Evolutionary conservation across 2,797 vertebrate species (phyloP).

Genomic region (Brachymystax lenok): DNA sequence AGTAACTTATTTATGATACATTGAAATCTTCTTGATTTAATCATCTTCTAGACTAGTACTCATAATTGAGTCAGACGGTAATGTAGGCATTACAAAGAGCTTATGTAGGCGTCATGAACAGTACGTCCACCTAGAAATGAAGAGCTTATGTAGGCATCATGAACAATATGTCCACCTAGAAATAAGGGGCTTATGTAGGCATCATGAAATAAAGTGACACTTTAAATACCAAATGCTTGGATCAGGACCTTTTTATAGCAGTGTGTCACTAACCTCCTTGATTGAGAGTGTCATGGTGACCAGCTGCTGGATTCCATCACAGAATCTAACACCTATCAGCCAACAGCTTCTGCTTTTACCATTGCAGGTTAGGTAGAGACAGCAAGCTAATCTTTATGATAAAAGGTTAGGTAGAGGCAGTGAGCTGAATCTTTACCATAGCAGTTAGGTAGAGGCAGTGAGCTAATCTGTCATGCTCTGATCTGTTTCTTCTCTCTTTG

Average conservation of each 20-base stretch:
- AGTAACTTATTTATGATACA: neutral
- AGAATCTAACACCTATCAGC: constrained; percentile 67
- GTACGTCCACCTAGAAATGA: no score
- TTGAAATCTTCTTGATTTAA: neutral
- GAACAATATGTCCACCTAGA: no score
- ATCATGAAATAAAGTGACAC: neutral
- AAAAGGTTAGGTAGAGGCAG: no score
- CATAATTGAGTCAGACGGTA: no score
- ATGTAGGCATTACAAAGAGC: neutral
- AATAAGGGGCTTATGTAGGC: no score
- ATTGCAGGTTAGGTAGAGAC: neutral
- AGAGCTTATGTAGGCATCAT: no score
- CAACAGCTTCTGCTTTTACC: constrained; percentile 71
- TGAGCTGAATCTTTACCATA: no score
- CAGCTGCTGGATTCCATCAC: constrained; percentile 72
- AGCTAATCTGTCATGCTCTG: no score
- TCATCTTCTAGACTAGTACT: neutral
- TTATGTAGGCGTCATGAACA: no score
- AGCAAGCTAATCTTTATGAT: neutral
- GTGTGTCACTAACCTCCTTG: constrained; percentile 44
- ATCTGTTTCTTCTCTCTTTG: no score
- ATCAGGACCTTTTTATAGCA: neutral
- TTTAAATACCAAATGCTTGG: neutral
- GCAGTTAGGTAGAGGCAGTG: no score
- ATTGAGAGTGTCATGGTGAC: constrained; percentile 67